A percentile compares a stretch with the other conserved stretches of the same genome.
phyloP scores from a whole-genome alignment of 2,113 vertebrate species.

The Odocoileus hemionus region DNA sequence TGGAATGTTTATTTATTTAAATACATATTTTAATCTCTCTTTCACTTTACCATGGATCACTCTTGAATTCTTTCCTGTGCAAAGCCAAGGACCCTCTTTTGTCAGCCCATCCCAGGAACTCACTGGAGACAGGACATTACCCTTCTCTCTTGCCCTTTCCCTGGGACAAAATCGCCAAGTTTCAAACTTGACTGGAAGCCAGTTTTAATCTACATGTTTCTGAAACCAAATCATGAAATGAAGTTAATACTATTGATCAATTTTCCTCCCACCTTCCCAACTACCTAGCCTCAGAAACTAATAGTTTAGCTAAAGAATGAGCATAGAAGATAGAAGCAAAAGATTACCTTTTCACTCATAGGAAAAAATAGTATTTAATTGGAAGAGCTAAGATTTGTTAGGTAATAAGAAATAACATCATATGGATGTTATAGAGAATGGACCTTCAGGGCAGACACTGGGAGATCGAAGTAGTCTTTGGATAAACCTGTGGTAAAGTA shows the following conservation, averaged over 20 bases:
- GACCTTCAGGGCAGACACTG: neutral
- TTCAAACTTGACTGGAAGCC: neutral
- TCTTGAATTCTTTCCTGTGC: neutral
- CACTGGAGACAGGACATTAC: neutral
- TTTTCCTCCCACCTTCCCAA: neutral
- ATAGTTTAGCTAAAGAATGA: neutral
- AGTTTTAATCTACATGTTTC: neutral
- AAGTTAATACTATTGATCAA: neutral
- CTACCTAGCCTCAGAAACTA: neutral
- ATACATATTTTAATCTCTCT: neutral
- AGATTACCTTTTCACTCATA: neutral
- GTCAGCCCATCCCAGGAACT: neutral
- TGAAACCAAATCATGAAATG: neutral
- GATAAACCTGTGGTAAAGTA: neutral
- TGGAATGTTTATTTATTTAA: neutral
- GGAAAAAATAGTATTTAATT: neutral
- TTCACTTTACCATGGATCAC: neutral
- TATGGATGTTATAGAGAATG: neutral
- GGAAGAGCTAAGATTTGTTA: neutral
- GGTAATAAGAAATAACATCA: neutral
- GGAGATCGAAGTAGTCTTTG: neutral
- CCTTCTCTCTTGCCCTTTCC: neutral
- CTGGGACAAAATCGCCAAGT: neutral
- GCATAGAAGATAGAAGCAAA: neutral
- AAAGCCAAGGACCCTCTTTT: neutral